Evolutionary conservation across 2,888 invertebrate genomes (phyloP).

Genomic region (Melikaiella ostensackeni): DNA sequence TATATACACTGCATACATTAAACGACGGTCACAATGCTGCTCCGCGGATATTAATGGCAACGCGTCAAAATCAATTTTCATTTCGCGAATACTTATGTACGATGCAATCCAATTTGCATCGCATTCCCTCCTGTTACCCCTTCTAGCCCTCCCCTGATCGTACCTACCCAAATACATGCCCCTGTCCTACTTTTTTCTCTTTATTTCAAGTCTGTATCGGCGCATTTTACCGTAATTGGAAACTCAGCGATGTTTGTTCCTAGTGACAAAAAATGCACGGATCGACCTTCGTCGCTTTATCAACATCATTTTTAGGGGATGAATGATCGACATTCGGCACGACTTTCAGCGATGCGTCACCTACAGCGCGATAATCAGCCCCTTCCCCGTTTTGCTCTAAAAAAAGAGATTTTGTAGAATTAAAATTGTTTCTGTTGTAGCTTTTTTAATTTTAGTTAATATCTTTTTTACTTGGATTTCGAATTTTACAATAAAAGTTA

Average conservation of each 20-base stretch:
- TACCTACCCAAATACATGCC: slow-evolving; percentile 1
- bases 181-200: slow-evolving; percentile 43
- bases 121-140: slow-evolving; percentile 51
- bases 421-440: slow-evolving; percentile 9
- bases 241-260: slow-evolving; percentile 69
- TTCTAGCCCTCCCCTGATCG: slow-evolving; percentile 16
- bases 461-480: background rate
- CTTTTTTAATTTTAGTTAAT: background rate
- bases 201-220: slow-evolving; percentile 53
- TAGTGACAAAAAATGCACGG: slow-evolving; percentile 51
- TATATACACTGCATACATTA: slow-evolving; percentile 74
- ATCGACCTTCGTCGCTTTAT: slow-evolving; percentile 50
- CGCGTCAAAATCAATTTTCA: slow-evolving; percentile 76
- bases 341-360: slow-evolving; percentile 37
- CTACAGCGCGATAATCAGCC: slow-evolving; percentile 21
- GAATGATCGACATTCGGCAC: slow-evolving; percentile 55
- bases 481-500: background rate
- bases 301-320: slow-evolving; percentile 52
- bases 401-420: background rate
- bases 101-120: slow-evolving; percentile 73
- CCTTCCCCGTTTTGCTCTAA: background rate
- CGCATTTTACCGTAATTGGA: slow-evolving; percentile 73
- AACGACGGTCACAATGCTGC: slow-evolving; percentile 68
- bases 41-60: slow-evolving; percentile 72
- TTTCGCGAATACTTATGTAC: slow-evolving; percentile 75